Conservation (phyloP, 2,888 invertebrate genomes). For the Melieria picta region DNA sequence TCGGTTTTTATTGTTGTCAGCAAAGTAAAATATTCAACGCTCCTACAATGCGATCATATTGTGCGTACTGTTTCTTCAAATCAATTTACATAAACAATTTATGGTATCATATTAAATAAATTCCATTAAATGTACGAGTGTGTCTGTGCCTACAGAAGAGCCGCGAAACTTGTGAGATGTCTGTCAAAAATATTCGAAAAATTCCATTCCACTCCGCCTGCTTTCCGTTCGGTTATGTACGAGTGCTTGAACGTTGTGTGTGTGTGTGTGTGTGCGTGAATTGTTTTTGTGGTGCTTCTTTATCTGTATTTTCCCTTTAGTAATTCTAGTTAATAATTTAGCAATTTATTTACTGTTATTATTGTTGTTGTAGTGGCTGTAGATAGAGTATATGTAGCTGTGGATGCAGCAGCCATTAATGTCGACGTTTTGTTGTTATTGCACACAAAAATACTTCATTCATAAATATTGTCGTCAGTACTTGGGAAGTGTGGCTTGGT, state of each 20-base stretch:
- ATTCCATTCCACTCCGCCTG: background rate
- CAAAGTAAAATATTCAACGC: background rate
- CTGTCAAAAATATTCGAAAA: background rate
- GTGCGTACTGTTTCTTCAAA: slow-evolving; percentile 13
- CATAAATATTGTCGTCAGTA: no score
- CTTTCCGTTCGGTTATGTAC: background rate
- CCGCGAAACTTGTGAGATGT: background rate
- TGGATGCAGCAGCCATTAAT: background rate
- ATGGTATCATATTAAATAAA: slow-evolving; percentile 18
- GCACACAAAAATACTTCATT: no score
- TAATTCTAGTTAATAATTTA: no score
- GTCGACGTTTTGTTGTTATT: background rate
- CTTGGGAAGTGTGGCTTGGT: no score
- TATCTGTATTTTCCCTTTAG: no score
- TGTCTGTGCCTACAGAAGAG: background rate
- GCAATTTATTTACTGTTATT: background rate
- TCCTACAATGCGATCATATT: background rate
- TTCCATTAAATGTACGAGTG: slow-evolving; percentile 12
- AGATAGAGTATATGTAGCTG: background rate
- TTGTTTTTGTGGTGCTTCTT: no score
- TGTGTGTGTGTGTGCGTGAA: background rate
- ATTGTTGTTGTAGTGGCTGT: background rate
- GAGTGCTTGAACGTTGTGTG: background rate
- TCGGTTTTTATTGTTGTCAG: background rate
- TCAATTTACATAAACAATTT: slow-evolving; percentile 24